Conservation (phyloP, 2,797 vertebrate species). For the Myotis daubentonii region DNA sequence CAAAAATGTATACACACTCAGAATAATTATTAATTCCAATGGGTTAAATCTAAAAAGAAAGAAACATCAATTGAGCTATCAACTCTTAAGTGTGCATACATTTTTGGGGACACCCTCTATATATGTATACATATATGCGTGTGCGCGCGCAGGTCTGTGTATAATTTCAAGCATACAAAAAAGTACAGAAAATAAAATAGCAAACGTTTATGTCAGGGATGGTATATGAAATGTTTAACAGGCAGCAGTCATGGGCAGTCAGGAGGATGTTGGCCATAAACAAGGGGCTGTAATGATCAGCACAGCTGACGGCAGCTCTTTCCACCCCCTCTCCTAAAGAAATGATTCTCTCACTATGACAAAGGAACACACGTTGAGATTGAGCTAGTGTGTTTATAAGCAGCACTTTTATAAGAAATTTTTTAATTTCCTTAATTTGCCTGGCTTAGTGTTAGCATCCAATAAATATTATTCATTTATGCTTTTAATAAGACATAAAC, state of each 20-base stretch:
- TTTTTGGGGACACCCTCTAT: neutral
- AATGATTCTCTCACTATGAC: neutral
- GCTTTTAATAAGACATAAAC: neutral
- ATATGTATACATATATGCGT: neutral
- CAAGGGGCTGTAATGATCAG: neutral
- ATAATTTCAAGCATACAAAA: neutral
- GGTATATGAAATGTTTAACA: slow-evolving; percentile 4
- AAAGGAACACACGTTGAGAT: neutral
- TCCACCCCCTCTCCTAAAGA: neutral
- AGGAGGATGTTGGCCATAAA: neutral
- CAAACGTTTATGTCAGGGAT: neutral
- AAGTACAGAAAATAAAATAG: slow-evolving; percentile 17
- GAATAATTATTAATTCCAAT: too few relatives aligned
- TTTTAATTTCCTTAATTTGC: neutral
- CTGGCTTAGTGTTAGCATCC: neutral
- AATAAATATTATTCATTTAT: neutral
- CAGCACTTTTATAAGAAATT: neutral
- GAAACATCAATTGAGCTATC: too few relatives aligned
- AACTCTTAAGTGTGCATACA: too few relatives aligned
- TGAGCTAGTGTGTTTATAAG: neutral
- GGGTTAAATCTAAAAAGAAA: too few relatives aligned
- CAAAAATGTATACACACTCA: too few relatives aligned
- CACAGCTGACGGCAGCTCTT: neutral
- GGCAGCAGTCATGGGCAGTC: neutral
- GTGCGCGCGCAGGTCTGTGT: neutral